phyloP scores from a whole-genome alignment of 2,888 invertebrate species.

The Perithous albicinctus region DNA sequence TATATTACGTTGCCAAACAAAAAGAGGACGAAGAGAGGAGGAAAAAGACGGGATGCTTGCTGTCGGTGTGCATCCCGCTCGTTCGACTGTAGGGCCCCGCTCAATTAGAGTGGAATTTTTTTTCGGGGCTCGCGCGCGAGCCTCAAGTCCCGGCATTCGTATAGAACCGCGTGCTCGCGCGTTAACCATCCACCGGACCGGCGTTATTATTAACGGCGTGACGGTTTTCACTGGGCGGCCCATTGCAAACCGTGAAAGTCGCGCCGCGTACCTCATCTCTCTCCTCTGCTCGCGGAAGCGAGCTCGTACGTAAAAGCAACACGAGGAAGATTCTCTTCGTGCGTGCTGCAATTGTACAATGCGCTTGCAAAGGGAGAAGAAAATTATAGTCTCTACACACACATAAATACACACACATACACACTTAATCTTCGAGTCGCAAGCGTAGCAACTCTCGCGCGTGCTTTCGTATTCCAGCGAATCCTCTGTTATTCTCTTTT shows the following conservation, averaged over 20 bases:
- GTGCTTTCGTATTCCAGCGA: slow-evolving; percentile 8
- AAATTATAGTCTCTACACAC: slow-evolving; percentile 58
- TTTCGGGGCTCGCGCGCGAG: slow-evolving; percentile 46
- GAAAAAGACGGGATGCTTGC: slow-evolving; percentile 36
- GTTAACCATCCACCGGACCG: slow-evolving; percentile 41
- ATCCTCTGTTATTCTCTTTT: slow-evolving; percentile 7
- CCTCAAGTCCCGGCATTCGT: slow-evolving; percentile 17
- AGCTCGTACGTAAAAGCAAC: slow-evolving; percentile 1
- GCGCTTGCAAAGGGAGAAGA: slow-evolving; percentile 50
- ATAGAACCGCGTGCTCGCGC: slow-evolving; percentile 19
- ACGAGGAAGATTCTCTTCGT: slow-evolving; percentile 20
- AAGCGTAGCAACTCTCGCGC: slow-evolving; percentile 21
- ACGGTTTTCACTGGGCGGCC: slow-evolving; percentile 48
- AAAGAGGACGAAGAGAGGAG: slow-evolving; percentile 1
- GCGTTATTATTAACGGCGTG: slow-evolving; percentile 66
- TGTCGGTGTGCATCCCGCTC: slow-evolving; percentile 18
- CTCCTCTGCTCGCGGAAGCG: slow-evolving; percentile 1
- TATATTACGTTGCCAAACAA: background rate
- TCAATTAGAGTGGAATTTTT: slow-evolving; percentile 70
- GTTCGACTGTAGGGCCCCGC: slow-evolving; percentile 43
- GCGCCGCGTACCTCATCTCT: slow-evolving; percentile 26
- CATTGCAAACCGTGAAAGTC: slow-evolving; percentile 58
- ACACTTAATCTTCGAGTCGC: slow-evolving; percentile 52
- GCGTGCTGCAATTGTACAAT: slow-evolving; percentile 36
- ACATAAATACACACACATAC: background rate